Evolutionary conservation across 1,140 invertebrate species (phyloP).

Genomic region (Dreissena rostriformis): DNA sequence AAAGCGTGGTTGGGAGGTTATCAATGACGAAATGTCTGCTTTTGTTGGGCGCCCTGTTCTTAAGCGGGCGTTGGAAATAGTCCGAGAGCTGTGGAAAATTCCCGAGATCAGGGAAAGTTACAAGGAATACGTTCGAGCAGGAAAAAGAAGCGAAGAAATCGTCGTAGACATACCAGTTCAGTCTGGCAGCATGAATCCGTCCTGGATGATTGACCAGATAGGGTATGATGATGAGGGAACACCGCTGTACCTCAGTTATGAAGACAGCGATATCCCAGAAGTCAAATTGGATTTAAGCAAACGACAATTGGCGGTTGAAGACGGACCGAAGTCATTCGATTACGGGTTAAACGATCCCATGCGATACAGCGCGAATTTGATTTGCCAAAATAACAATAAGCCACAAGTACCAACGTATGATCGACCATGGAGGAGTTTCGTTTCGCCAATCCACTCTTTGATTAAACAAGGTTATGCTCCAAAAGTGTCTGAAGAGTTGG

Average conservation of each 20-base stretch:
- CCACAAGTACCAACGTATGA: too few relatives aligned
- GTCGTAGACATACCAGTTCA: conserved; percentile 36
- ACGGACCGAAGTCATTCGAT: not conserved
- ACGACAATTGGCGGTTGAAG: not conserved
- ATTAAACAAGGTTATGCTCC: too few relatives aligned
- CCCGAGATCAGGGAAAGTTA: conserved; percentile 32
- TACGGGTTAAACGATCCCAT: too few relatives aligned
- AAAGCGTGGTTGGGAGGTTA: conserved; percentile 33
- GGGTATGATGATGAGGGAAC: conserved; percentile 13
- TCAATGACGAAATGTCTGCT: not conserved
- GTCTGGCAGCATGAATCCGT: not conserved
- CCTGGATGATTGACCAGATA: conserved; percentile 33
- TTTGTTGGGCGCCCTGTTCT: not conserved
- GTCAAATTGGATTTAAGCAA: not conserved
- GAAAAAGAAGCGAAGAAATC: conserved; percentile 37
- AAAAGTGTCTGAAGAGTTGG: too few relatives aligned
- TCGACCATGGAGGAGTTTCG: too few relatives aligned
- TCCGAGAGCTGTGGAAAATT: conserved; percentile 12
- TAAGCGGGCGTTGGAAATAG: conserved; percentile 43
- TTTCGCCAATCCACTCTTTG: too few relatives aligned
- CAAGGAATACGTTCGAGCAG: conserved; percentile 5
- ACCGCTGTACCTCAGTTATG: not conserved
- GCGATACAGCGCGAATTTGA: too few relatives aligned
- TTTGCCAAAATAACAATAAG: too few relatives aligned
- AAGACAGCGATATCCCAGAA: not conserved